Evolutionary conservation across 2,888 invertebrate species (phyloP).

Genomic region (Ditula angustiorana): DNA sequence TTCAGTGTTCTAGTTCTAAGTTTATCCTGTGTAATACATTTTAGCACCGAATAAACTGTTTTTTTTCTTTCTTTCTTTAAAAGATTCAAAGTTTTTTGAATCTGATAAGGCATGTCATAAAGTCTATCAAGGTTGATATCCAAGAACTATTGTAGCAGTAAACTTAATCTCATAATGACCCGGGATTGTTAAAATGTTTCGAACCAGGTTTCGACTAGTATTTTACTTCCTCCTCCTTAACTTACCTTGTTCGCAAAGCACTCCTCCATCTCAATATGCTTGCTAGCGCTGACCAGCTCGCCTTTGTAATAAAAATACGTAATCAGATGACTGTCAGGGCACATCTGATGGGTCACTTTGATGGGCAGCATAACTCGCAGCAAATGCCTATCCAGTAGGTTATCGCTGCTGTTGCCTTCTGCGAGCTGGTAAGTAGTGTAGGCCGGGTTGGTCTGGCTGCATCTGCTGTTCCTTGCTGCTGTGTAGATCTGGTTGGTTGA

Average conservation of each 20-base stretch:
- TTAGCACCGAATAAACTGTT: too few relatives aligned
- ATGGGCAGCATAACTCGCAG: slow-evolving; percentile 73
- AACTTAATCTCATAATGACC: too few relatives aligned
- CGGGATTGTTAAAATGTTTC: too few relatives aligned
- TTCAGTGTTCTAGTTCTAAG: too few relatives aligned
- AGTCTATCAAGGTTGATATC: too few relatives aligned
- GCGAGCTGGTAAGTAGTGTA: slow-evolving; percentile 36
- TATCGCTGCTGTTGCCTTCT: slow-evolving; percentile 48
- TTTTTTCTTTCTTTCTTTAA: too few relatives aligned
- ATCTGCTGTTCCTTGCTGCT: slow-evolving; percentile 58
- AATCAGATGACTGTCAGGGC: slow-evolving; percentile 80
- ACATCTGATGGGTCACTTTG: slow-evolving; percentile 79
- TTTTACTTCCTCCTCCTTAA: too few relatives aligned
- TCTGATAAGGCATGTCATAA: too few relatives aligned
- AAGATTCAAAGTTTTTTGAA: too few relatives aligned
- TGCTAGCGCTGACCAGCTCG: slow-evolving; percentile 84
- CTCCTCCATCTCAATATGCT: slow-evolving; percentile 81
- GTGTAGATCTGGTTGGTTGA: slow-evolving; percentile 59
- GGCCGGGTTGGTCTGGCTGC: slow-evolving; percentile 43
- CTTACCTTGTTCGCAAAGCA: slow-evolving; percentile 86
- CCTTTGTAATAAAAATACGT: slow-evolving; percentile 85
- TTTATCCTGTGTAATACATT: too few relatives aligned
- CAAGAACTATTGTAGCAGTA: too few relatives aligned
- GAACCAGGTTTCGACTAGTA: too few relatives aligned
- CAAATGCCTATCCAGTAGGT: slow-evolving; percentile 63